Conservation (phyloP, 2,888 invertebrate species). For the Metalampra italica region DNA sequence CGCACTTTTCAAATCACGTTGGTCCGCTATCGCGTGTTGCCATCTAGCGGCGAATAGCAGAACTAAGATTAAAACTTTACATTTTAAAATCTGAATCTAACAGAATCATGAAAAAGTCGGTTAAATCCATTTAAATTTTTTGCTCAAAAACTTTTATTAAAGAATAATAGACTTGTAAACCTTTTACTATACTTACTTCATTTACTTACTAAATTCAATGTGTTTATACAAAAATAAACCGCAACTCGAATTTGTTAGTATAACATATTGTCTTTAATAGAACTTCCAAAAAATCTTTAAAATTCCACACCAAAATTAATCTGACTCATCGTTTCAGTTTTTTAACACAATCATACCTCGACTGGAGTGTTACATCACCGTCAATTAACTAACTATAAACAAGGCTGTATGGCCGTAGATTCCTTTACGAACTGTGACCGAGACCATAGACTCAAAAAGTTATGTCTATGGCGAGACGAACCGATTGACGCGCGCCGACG, state of each 20-base stretch:
- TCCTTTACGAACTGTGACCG: slow-evolving; percentile 48
- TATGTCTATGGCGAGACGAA: slow-evolving; percentile 21
- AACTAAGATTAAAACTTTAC: neutral
- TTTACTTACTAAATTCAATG: no score
- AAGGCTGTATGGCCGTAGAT: slow-evolving; percentile 24
- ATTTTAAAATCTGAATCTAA: neutral
- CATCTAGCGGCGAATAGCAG: slow-evolving; percentile 60
- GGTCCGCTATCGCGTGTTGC: slow-evolving; percentile 22
- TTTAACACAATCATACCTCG: slow-evolving; percentile 11
- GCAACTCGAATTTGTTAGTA: no score
- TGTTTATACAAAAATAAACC: no score
- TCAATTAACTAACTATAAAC: slow-evolving; percentile 35
- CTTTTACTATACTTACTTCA: no score
- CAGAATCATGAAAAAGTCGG: no score
- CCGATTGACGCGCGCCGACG: slow-evolving; percentile 29
- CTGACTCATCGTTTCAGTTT: neutral
- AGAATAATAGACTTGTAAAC: no score
- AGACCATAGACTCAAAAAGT: slow-evolving; percentile 5
- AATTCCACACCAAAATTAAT: neutral
- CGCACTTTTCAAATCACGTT: no score
- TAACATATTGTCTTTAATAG: no score
- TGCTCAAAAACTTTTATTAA: no score
- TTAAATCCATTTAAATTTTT: no score
- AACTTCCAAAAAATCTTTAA: no score
- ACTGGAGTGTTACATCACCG: slow-evolving; percentile 23